Conservation (phyloP, 2,797 vertebrate species). For the Gymnocypris eckloni region DNA sequence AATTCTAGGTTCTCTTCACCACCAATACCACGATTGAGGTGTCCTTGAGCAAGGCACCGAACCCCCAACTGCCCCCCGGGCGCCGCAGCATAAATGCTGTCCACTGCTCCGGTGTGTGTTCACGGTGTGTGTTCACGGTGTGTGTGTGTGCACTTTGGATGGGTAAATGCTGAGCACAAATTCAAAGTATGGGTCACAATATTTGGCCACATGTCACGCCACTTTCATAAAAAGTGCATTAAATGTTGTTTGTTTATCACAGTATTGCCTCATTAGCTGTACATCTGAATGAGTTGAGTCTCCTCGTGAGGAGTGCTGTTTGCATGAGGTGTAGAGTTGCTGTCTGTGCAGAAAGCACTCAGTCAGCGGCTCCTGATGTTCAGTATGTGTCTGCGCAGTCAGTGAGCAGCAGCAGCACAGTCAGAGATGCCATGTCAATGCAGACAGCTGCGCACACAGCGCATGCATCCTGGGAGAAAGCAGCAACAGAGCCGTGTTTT, state of each 20-base stretch:
- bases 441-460: conserved; percentile 19
- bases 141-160: too few species aligned
- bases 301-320: neutral
- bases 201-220: too few species aligned
- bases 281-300: neutral
- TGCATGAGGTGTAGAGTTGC: neutral
- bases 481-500: conserved; percentile 63
- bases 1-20: too few species aligned
- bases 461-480: conserved; percentile 51
- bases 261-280: neutral
- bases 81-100: too few species aligned
- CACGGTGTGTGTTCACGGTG: too few species aligned
- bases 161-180: too few species aligned
- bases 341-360: neutral
- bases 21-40: too few species aligned
- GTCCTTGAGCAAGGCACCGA: too few species aligned
- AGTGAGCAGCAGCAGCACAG: conserved; percentile 10
- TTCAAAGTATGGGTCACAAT: too few species aligned
- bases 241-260: neutral
- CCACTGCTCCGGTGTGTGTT: too few species aligned
- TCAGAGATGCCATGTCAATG: conserved; percentile 60
- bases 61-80: too few species aligned
- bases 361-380: neutral
- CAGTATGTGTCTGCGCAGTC: neutral
- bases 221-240: too few species aligned